Percentiles rank a stretch among this genome's conserved stretches.
Conservation (phyloP, 2,888 invertebrate species). For the Andrena hattorfiana region DNA sequence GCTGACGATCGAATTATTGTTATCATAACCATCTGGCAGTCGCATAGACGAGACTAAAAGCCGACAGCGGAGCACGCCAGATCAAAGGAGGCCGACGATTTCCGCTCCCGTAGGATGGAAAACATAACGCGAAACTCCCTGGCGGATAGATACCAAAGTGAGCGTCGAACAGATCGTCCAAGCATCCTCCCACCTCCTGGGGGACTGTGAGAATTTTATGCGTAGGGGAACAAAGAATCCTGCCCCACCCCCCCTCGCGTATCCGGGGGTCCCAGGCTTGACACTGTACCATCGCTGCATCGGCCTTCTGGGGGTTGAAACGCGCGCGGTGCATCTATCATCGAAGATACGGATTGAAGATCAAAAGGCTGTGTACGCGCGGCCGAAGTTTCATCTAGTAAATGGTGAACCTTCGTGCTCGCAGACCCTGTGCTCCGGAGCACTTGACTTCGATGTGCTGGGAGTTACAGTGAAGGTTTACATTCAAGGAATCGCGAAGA, state of each 20-base stretch:
- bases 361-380: conserved; percentile 41
- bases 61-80: conserved; percentile 49
- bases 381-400: conserved; percentile 5
- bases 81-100: conserved; percentile 68
- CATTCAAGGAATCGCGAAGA: too few relatives aligned
- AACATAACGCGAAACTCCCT: conserved; percentile 60
- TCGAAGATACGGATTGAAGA: conserved; percentile 44
- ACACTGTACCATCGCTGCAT: conserved; percentile 17
- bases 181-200: conserved; percentile 39
- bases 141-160: conserved; percentile 64
- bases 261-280: conserved; percentile 9
- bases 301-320: conserved; percentile 48
- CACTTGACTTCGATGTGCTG: neutral
- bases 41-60: conserved; percentile 66
- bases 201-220: conserved; percentile 59
- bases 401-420: conserved; percentile 8
- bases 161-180: conserved; percentile 50
- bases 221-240: conserved; percentile 58
- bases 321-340: conserved; percentile 42
- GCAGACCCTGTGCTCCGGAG: neutral
- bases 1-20: conserved; percentile 68
- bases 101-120: conserved; percentile 62
- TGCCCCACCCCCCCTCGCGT: neutral
- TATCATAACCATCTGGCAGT: conserved; percentile 72
- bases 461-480: too few relatives aligned